Conservation (phyloP, 2,113 vertebrate species). For the Nicator chloris region DNA sequence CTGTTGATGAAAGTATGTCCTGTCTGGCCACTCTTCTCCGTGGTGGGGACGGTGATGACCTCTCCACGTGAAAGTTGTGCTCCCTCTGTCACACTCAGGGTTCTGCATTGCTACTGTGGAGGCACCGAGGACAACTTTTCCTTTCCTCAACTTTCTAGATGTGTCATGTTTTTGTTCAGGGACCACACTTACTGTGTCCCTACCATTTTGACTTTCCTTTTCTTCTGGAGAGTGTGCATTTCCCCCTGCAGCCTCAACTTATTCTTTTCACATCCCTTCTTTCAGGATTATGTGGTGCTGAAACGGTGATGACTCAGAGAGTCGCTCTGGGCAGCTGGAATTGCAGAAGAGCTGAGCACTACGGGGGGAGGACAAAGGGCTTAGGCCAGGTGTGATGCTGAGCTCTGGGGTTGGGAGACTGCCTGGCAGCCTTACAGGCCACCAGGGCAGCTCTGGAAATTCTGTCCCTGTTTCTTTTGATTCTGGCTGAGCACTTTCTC, state of each 20-base stretch:
- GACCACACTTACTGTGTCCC: neutral
- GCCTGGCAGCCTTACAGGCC: neutral
- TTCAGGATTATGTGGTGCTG: neutral
- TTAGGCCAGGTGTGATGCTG: neutral
- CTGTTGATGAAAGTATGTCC: neutral
- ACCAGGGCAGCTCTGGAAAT: neutral
- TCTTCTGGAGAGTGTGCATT: neutral
- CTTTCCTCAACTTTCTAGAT: neutral
- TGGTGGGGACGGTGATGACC: neutral
- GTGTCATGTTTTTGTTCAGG: neutral
- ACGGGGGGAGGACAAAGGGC: fast-evolving
- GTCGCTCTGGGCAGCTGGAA: neutral
- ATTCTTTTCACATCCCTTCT: neutral
- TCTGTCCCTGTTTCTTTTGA: neutral
- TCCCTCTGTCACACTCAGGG: neutral
- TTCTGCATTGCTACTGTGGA: neutral
- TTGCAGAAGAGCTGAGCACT: neutral
- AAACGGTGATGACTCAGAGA: neutral
- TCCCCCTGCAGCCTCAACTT: neutral
- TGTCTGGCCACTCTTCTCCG: neutral
- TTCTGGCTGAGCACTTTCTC: neutral
- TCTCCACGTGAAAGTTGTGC: fast-evolving
- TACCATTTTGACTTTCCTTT: neutral
- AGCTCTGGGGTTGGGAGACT: neutral
- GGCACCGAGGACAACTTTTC: neutral